Evolutionary conservation across 2,113 vertebrate species (phyloP), one percentile per base, ranked within the genome.

Genomic region (Otocyon megalotis): DNA sequence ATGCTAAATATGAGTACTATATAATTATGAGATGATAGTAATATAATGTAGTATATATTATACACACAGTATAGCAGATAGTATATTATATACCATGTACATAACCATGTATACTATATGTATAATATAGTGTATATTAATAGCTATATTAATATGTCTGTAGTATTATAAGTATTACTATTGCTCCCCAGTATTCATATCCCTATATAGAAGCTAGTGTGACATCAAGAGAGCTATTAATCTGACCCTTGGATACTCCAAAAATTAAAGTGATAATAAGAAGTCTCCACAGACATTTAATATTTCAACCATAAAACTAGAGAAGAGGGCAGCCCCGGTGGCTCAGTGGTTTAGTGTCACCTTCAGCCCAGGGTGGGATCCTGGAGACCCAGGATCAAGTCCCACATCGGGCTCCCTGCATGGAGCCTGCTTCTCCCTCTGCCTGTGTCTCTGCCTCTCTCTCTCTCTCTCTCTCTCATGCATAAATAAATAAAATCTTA

Each of bases 191-290:
- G 88, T 85, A 63, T 86, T 90, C 8, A 48, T 67, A 15, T 2
- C 16, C 24, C 37, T 88, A 15, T 26, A 60, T 81, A 50, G 58
- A 85, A 53, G 8, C 3, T 84, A 86, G 56, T 69, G 14, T 72
- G 13, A 87, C 9, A 88, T 74, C 30, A 83, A 88, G 43, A 88
- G 2, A 22, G 20, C 13, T 92, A 24, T 26, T 77, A 87, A 60
- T 89, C 69, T 93, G 77, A 88, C 37, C 74, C 69, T 56, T 83
- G 1, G 37, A 32, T 14, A 5, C 1, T 53, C 12, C 56, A 7
- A 90, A 87, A 67, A 22, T 88, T 71, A 80, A 88, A 88, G 22
- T 56, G 26, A 84, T 74, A 83, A 76, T 85, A 62, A 43, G 87
- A n/a, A 30, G 32, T 56, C 12, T 83, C 19, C n/a, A 96, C 37